Base-by-base conservation (phyloP, 2,888 invertebrate genomes). In the Sesia apiformis region DNA sequence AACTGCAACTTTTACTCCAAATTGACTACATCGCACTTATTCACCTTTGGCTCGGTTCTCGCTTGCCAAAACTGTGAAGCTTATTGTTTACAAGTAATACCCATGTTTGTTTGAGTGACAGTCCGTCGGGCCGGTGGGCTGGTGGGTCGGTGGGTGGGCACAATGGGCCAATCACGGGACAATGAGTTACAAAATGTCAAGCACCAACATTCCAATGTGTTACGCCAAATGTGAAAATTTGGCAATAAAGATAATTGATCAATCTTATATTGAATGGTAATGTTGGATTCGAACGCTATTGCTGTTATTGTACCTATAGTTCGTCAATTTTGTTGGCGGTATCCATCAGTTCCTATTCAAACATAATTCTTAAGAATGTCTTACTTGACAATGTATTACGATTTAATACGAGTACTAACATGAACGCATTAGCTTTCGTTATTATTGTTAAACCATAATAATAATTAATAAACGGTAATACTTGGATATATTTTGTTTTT, bases 71-170 rank as follows among this genome's bases (percentile, higher is more conserved):
- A 74, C 69, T 63, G 60, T 64, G 70, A 70, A 66, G 64, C 65
- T 65, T 60, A 74, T 84, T 84, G 84, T 84, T 81, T 82, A 79
- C 79, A 75, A 72, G 76, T 68, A 67, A 75, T 78, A 78, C 82
- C 83, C 82, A 76, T 79, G 79, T 82, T 78, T 69, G 66, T 58
- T 63, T 72, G 80, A 81, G 63, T 83, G 84, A 81, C 82, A 74
- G 70, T 57, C 61, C 56, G 57, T 61, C 56, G 60, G 65, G 1
- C 56, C 61, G 65, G 1, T 2, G 23, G 23, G 23, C 23, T 2
- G 23, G 23, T 23, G 23, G 23, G 23, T 65, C 68, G 67, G 66
- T 72, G 79, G 81, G 74, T 78, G 79, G 76, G 65, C 75, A 77
- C 76, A 74, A 74, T 74, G 63, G 61, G 57, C 69, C 74, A 76